Base-by-base conservation (phyloP, 2,113 vertebrate genomes). In the Clarias magur region DNA sequence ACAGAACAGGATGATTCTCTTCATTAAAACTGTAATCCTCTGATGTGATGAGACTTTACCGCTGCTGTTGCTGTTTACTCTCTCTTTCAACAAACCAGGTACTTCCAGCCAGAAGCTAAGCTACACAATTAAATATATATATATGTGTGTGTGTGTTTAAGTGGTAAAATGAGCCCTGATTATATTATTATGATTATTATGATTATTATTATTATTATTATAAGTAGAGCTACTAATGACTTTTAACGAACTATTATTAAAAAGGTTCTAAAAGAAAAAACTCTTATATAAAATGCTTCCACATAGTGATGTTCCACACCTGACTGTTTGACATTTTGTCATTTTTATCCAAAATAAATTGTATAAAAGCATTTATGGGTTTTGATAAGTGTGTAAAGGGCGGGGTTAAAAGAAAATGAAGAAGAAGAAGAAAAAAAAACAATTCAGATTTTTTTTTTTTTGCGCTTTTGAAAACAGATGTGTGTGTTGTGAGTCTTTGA, bases 351-450 rank as follows among this genome's bases (percentile, higher is more conserved):
- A 76, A 82, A 62, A 82, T 73, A 68, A 81, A 80, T 56, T 86
- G 54, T 87, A 38, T 89, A 57, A n/a, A 68, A 30, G 57, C 68
- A 83, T 63, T 80, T 88, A 63, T 67, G 30, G 70, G 76, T 63
- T 67, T 87, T 85, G 75, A 84, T 84, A 76, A 38, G 34, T 60
- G 25, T 42, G 19, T 59, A 10, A 53, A 63, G 67, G 27, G 13
- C 16, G 13, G 54, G 81, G 23, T 21, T n/a, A 72, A 8, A 16
- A 60, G 53, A 76, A 38, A 76, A 75, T 27, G 25, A 84, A 92
- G 90, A 88, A 92, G 85, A 89, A 34, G 30, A 34, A 34, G 30
- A 34, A 34, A 73, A 91, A 90, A 89, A 91, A 91, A 6, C 1
- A 21, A 10, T 10, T 17, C 10, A 8, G 34, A 70, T 8, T 4